phyloP scores from a whole-genome alignment of 2,113 vertebrate species.

The Benitochromis conjunctus region DNA sequence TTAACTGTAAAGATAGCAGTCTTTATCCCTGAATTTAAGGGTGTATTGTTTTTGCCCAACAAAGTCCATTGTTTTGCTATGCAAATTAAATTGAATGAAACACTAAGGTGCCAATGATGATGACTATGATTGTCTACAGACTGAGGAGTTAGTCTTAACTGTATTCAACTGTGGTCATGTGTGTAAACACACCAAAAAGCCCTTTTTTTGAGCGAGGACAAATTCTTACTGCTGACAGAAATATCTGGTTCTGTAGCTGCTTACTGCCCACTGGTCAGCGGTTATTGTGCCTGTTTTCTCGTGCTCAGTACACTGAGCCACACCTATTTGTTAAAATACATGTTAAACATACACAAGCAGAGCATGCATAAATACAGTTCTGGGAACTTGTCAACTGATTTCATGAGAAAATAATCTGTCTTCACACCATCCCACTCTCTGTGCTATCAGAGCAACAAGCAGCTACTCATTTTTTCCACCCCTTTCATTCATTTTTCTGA shows the following conservation, averaged over 20 bases:
- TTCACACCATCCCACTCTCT: neutral
- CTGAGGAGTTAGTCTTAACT: neutral
- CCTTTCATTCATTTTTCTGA: neutral
- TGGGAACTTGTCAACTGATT: neutral
- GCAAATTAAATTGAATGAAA: neutral
- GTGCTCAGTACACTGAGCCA: neutral
- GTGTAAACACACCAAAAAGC: neutral
- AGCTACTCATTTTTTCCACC: neutral
- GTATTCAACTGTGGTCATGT: neutral
- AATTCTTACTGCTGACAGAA: neutral
- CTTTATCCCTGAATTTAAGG: neutral
- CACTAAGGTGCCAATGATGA: too few species aligned
- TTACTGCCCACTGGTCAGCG: neutral
- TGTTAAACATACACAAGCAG: neutral
- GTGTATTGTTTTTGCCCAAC: neutral
- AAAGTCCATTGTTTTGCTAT: neutral
- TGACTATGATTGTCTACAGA: neutral
- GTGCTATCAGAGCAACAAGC: neutral
- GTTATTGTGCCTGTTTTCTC: neutral
- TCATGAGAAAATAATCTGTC: neutral
- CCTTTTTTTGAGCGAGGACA: neutral
- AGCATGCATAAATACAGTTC: neutral
- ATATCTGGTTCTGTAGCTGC: neutral
- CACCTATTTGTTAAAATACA: neutral
- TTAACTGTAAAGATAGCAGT: too few species aligned